phyloP scores from a whole-genome alignment of 2,888 invertebrate genomes.

The Nomada ruficornis region DNA sequence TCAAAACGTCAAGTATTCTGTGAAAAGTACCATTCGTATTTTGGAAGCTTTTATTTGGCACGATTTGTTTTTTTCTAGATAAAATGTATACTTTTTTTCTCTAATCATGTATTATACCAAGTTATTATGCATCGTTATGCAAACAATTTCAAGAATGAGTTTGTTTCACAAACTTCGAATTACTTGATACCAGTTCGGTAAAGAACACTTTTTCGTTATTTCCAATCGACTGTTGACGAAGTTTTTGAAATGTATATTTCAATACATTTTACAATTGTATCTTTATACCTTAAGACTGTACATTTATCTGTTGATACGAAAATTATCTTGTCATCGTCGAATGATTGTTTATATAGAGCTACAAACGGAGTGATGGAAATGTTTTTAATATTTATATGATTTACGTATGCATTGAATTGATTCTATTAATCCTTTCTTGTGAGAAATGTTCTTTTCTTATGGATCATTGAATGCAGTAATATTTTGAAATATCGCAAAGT shows the following conservation, averaged over 20 bases:
- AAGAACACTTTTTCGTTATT: constrained; percentile 21
- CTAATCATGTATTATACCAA: not conserved
- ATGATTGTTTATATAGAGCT: constrained; percentile 17
- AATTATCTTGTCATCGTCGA: constrained; percentile 24
- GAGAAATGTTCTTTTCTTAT: not conserved
- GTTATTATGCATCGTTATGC: constrained; percentile 6
- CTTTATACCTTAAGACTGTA: constrained; percentile 53
- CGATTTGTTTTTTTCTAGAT: not conserved
- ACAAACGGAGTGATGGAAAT: not conserved
- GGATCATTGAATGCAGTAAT: not conserved
- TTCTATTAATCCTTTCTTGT: constrained; percentile 38
- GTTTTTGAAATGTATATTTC: constrained; percentile 28
- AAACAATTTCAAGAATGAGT: constrained; percentile 79
- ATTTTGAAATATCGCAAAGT: too few relatives aligned
- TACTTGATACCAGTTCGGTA: constrained; percentile 75
- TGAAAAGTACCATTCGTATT: constrained; percentile 23
- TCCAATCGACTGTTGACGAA: constrained; percentile 10
- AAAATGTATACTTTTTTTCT: not conserved
- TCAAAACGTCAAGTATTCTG: constrained; percentile 4
- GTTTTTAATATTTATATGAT: not conserved
- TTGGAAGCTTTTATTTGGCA: constrained; percentile 1
- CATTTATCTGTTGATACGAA: constrained; percentile 28
- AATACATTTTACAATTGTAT: constrained; percentile 34
- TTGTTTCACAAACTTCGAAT: constrained; percentile 81
- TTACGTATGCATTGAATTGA: not conserved